A percentile compares a stretch with the other conserved stretches of the same genome.
Conservation (phyloP, 2,113 vertebrate species). For the Parus major region DNA sequence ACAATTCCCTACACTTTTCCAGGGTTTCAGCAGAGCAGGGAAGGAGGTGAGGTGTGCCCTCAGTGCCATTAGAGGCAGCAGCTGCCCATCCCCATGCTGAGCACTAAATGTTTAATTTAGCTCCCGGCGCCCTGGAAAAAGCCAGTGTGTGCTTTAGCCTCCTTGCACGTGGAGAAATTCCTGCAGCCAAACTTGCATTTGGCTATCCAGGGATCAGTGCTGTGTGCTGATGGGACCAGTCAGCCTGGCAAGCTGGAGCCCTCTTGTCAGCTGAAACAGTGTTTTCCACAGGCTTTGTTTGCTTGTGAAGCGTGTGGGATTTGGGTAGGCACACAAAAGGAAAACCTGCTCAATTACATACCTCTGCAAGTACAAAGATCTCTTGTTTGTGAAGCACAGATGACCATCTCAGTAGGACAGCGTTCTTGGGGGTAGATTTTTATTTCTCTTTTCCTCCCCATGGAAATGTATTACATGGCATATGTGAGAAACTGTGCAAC, state of each 20-base stretch:
- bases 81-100: neutral
- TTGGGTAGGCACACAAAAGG: neutral
- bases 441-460: neutral
- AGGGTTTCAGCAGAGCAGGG: neutral
- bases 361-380: neutral
- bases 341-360: neutral
- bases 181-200: neutral
- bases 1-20: neutral
- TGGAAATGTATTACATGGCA: neutral
- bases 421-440: neutral
- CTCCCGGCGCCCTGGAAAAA: neutral
- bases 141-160: rapidly evolving
- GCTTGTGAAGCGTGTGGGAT: neutral
- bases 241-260: neutral
- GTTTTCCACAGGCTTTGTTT: neutral
- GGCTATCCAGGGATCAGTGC: neutral
- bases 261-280: neutral
- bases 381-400: neutral
- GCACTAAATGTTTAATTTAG: neutral
- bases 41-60: neutral
- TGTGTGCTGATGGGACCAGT: neutral
- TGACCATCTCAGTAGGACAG: neutral
- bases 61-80: neutral
- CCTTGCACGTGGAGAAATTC: rapidly evolving
- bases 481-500: neutral